Evolutionary conservation across 2,797 vertebrate genomes (phyloP).

Genomic region (Loris lydekkerianus): DNA sequence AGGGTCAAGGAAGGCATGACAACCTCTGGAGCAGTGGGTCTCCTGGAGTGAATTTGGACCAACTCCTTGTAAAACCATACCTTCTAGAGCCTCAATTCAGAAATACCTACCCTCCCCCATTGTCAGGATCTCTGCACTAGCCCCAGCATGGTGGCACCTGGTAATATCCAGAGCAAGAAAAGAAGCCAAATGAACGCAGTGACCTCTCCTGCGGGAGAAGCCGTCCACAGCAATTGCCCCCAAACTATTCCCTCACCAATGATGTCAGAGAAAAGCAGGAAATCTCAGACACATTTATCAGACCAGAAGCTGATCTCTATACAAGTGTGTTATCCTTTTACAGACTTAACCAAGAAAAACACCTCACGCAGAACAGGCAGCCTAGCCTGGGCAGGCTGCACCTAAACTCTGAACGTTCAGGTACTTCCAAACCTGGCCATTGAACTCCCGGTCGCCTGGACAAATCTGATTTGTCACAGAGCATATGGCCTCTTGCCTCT

Average conservation of each 20-base stretch:
- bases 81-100: background rate
- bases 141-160: accelerated
- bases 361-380: conserved; percentile 64
- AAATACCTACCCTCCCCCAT: background rate
- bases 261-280: conserved; percentile 62
- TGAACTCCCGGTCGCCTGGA: conserved; percentile 70
- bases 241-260: conserved; percentile 4
- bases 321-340: conserved; percentile 69
- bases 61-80: background rate
- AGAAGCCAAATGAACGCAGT: background rate
- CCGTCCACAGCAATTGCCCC: background rate
- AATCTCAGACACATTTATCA: conserved; percentile 73
- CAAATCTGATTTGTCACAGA: conserved; percentile 82
- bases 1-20: background rate
- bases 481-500: conserved; percentile 80
- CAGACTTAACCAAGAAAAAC: conserved; percentile 71
- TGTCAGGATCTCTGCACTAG: background rate
- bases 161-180: background rate
- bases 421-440: conserved; percentile 74
- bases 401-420: conserved; percentile 75
- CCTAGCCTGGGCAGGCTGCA: conserved; percentile 80
- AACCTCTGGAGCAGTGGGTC: background rate
- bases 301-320: conserved; percentile 70
- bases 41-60: background rate
- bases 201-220: background rate